These are phyloP conservation scores for Pachypeltis micranthus DNA, from an alignment of 1,140 invertebrate genomes.

Conservation along the genomic window DNA sequence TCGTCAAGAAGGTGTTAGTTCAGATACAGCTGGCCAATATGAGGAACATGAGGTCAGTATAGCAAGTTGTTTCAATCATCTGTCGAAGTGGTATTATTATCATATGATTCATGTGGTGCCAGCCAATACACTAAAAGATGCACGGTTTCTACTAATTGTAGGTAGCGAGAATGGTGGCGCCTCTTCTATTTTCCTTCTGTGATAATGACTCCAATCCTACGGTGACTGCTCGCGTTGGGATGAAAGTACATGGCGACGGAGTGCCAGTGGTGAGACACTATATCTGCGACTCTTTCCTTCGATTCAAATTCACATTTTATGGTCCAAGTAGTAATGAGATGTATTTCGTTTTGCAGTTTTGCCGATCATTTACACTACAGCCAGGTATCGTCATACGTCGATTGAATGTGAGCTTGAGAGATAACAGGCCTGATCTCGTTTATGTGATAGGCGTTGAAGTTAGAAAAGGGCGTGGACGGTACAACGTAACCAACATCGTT, in stretches of 20 bases:
- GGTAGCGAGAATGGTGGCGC: conserved; percentile 71
- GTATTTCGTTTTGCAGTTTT: conserved; percentile 60
- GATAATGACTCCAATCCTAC: conserved; percentile 67
- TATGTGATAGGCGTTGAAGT: conserved; percentile 79
- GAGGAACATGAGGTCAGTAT: conserved; percentile 72
- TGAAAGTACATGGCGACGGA: conserved; percentile 48
- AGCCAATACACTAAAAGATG: too few relatives aligned
- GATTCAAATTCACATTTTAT: too few relatives aligned
- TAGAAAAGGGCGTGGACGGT: conserved; percentile 72
- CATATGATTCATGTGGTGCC: too few relatives aligned
- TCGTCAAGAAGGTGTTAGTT: conserved; percentile 68
- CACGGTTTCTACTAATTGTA: not conserved
- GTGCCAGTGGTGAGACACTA: conserved; percentile 35
- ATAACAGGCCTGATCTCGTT: conserved; percentile 50
- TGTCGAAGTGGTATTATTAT: too few relatives aligned
- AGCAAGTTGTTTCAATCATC: too few relatives aligned
- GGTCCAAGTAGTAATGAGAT: too few relatives aligned
- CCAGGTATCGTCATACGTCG: conserved; percentile 56
- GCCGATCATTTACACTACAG: conserved; percentile 66
- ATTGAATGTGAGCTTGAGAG: conserved; percentile 48
- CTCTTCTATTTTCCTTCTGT: conserved; percentile 87
- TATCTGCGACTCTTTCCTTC: too few relatives aligned
- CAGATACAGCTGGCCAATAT: conserved; percentile 83
- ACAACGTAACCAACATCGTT: conserved; percentile 80
- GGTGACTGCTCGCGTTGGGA: conserved; percentile 57